phyloP scores from a whole-genome alignment of 2,797 vertebrate species.

The Phalanger gymnotis region DNA sequence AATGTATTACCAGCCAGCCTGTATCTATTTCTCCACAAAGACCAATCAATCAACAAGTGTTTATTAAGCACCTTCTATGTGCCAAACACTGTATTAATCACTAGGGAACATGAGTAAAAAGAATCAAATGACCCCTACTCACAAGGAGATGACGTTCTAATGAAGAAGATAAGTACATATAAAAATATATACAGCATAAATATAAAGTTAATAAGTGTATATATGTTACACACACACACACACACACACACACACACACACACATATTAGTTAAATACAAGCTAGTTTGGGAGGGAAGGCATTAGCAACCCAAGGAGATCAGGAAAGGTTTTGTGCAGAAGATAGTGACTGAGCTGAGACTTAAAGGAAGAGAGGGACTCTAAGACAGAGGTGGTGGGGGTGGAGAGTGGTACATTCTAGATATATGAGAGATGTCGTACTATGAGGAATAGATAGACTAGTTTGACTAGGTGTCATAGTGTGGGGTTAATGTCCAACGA shows the following conservation, averaged over 20 bases:
- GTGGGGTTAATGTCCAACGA: neutral
- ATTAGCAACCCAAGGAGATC: neutral
- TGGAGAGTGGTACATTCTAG: neutral
- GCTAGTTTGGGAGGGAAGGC: no score
- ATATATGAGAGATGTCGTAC: neutral
- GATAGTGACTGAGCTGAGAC: neutral
- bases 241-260: no score
- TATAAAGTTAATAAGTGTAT: neutral
- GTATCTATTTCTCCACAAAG: neutral
- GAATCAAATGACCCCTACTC: neutral
- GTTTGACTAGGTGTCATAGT: neutral
- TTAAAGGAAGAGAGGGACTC: neutral
- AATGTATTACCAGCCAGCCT: neutral
- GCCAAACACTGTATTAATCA: neutral
- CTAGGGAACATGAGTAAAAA: neutral
- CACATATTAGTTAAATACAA: no score
- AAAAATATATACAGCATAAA: neutral
- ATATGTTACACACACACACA: neutral
- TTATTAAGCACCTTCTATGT: neutral
- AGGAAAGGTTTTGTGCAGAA: neutral
- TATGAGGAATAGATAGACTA: neutral
- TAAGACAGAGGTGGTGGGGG: neutral
- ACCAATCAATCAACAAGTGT: neutral
- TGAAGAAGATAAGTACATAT: neutral
- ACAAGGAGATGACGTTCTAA: neutral